These are phyloP conservation scores for Isichthys henryi DNA, from an alignment of 2,113 vertebrate genomes.

Conservation along the genomic window DNA sequence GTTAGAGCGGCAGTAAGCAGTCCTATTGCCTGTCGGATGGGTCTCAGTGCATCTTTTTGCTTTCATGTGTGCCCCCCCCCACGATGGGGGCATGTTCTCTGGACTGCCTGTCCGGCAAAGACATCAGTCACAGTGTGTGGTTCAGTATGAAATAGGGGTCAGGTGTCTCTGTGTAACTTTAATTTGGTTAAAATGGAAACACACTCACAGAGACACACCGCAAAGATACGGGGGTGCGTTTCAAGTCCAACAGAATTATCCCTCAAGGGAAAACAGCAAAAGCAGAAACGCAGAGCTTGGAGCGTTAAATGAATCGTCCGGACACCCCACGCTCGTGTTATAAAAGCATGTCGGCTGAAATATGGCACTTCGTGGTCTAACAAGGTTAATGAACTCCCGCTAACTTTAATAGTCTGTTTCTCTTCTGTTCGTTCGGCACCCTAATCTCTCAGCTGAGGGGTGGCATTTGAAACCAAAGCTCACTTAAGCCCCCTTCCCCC, in stretches of 20 bases:
- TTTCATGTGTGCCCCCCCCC: not conserved
- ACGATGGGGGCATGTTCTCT: not conserved
- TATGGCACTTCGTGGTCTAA: conserved; percentile 46
- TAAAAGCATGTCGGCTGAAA: conserved; percentile 46
- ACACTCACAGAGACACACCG: not conserved
- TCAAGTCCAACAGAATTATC: not conserved
- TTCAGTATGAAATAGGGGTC: not conserved
- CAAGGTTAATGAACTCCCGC: conserved; percentile 58
- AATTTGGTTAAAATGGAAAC: not conserved
- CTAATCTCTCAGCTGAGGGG: conserved; percentile 42
- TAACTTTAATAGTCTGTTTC: conserved; percentile 54
- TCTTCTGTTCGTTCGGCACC: conserved; percentile 43
- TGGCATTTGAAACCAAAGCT: conserved; percentile 47
- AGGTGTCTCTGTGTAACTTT: not conserved
- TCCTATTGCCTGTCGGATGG: not conserved
- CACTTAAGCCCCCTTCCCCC: not conserved
- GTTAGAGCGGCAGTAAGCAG: not conserved
- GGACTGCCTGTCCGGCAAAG: not conserved
- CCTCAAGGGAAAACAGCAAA: not conserved
- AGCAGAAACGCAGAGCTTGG: conserved; percentile 35
- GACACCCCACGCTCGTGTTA: conserved; percentile 36
- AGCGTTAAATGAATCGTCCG: conserved; percentile 49
- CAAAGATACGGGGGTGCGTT: not conserved
- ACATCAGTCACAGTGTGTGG: not conserved
- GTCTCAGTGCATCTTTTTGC: not conserved